These are phyloP conservation scores for Actinostola sp. DNA, from an alignment of 92 coral and sea anemone species.

Conservation along the genomic window DNA sequence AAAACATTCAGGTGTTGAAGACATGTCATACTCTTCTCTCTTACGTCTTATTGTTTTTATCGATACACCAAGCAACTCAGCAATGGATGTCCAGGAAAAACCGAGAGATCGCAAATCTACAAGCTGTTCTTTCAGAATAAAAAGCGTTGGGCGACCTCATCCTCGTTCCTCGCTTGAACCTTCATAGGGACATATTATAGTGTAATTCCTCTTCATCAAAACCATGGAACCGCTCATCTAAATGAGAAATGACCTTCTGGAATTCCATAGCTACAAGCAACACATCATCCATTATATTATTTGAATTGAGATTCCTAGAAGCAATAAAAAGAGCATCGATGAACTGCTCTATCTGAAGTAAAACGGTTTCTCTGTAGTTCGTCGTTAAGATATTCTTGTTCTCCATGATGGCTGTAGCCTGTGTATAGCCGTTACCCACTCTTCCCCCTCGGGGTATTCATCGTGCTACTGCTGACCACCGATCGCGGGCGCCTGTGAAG, in stretches of 20 bases:
- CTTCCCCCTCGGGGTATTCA: too few relatives aligned
- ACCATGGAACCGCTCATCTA: constrained; percentile 48
- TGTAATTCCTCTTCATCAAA: constrained; percentile 17
- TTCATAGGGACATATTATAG: constrained; percentile 51
- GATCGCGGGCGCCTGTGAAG: too few relatives aligned
- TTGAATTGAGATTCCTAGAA: too few relatives aligned
- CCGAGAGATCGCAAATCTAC: constrained; percentile 53
- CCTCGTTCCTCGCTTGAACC: not conserved
- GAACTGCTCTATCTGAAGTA: too few relatives aligned
- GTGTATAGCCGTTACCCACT: too few relatives aligned
- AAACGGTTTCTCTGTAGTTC: too few relatives aligned
- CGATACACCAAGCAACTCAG: constrained; percentile 54
- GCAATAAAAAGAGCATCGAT: too few relatives aligned
- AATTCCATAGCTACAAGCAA: constrained; percentile 47
- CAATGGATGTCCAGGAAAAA: constrained; percentile 43
- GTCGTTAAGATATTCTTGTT: too few relatives aligned
- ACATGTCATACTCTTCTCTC: constrained; percentile 24
- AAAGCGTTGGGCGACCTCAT: constrained; percentile 51
- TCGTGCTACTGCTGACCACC: too few relatives aligned
- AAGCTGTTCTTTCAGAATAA: constrained; percentile 55
- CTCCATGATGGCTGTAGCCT: too few relatives aligned
- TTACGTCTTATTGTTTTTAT: constrained; percentile 41
- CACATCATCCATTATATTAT: too few relatives aligned
- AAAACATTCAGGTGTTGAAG: constrained; percentile 19
- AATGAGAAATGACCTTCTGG: constrained; percentile 30